A percentile compares a stretch with the other conserved stretches of the same genome.
phyloP scores from a whole-genome alignment of 1,140 invertebrate genomes.

The Drosophila virilis region DNA sequence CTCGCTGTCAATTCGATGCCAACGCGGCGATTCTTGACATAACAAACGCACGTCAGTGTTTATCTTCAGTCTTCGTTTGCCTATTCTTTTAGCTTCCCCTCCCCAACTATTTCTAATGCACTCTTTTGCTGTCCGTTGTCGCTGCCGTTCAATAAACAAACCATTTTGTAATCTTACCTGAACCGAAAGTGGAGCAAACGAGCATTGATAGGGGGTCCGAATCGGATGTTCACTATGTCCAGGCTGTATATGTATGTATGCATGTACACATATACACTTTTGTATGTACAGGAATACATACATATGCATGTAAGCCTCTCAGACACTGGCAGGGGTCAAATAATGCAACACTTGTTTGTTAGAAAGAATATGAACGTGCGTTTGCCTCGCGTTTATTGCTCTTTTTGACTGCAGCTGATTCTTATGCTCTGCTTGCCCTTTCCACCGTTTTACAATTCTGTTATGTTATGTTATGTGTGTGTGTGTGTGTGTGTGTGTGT shows the following conservation, averaged over 20 bases:
- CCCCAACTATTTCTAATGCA: constrained; percentile 17
- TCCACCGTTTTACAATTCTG: constrained; percentile 21
- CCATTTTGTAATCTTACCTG: constrained; percentile 76
- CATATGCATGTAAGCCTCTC: constrained; percentile 11
- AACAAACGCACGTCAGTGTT: constrained; percentile 42
- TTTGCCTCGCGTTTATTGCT: neutral
- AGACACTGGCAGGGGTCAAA: constrained; percentile 44
- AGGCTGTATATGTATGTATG: neutral
- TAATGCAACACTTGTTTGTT: constrained; percentile 38
- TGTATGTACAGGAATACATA: neutral
- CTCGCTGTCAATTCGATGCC: constrained; percentile 43
- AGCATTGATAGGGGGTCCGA: constrained; percentile 33
- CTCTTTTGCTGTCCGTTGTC: constrained; percentile 23
- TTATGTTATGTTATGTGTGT: too few relatives aligned
- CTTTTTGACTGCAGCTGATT: constrained; percentile 43
- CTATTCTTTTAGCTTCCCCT: neutral
- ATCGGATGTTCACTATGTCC: constrained; percentile 7
- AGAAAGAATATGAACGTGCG: constrained; percentile 11
- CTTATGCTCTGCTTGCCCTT: constrained; percentile 27
- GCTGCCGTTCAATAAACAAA: constrained; percentile 52
- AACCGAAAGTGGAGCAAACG: constrained; percentile 61
- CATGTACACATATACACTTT: neutral
- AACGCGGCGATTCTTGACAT: constrained; percentile 41
- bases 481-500: too few relatives aligned
- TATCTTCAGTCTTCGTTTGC: neutral